Evolutionary conservation across 2,888 invertebrate genomes (phyloP).

Genomic region (Pilophorus perplexus): DNA sequence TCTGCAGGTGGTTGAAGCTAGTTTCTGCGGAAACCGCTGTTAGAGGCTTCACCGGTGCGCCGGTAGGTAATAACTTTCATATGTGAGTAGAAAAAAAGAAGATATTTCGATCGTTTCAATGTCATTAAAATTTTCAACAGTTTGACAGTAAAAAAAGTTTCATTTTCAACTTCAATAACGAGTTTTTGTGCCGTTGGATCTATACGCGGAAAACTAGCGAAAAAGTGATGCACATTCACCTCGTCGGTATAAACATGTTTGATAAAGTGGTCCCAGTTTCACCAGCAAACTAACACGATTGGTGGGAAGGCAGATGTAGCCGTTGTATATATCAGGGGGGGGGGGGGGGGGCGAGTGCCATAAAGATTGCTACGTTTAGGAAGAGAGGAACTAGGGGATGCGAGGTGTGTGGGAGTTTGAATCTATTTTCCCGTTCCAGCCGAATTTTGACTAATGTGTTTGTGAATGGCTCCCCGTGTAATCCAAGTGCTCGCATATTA

Average conservation of each 20-base stretch:
- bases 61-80: too few relatives aligned
- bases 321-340: not conserved
- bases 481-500: slow-evolving; percentile 22
- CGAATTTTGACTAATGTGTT: slow-evolving; percentile 30
- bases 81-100: too few relatives aligned
- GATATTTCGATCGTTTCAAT: too few relatives aligned
- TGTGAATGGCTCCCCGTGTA: slow-evolving; percentile 11
- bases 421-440: slow-evolving; percentile 9
- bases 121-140: too few relatives aligned
- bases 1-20: too few relatives aligned
- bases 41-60: too few relatives aligned
- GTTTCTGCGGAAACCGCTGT: too few relatives aligned
- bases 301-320: slow-evolving; percentile 11
- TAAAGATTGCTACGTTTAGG: not conserved
- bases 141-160: too few relatives aligned
- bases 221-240: too few relatives aligned
- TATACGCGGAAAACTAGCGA: too few relatives aligned
- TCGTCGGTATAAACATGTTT: slow-evolving; percentile 15
- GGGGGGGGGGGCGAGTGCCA: not conserved
- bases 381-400: not conserved
- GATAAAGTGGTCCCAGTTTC: slow-evolving; percentile 14
- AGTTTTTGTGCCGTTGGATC: too few relatives aligned
- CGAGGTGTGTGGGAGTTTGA: not conserved
- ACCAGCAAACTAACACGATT: not conserved
- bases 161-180: too few relatives aligned